Evolutionary conservation across 1,140 invertebrate species (phyloP).

Genomic region (Matsumurasca onukii): DNA sequence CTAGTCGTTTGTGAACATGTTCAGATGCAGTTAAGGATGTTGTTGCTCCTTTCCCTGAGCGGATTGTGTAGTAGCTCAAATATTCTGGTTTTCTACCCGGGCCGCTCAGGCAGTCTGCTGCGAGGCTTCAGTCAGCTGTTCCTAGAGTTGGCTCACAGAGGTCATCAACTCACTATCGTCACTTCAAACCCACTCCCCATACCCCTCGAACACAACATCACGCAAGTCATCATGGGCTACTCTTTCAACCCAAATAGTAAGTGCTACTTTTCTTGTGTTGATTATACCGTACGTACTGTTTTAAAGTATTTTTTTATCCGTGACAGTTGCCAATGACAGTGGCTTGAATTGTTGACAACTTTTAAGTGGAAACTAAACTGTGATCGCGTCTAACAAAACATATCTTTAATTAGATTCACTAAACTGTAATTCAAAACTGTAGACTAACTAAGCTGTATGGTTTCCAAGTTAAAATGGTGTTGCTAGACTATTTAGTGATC

Average conservation of each 20-base stretch:
- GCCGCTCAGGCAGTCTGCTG: slow-evolving; percentile 43
- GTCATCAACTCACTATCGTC: slow-evolving; percentile 45
- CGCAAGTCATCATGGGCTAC: neutral
- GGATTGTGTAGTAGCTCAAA: slow-evolving; percentile 3
- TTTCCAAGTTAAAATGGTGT: no score
- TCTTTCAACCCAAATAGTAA: neutral
- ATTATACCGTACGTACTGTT: neutral
- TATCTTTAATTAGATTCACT: neutral
- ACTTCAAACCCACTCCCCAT: slow-evolving; percentile 26
- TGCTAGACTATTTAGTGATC: no score
- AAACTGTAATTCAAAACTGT: no score
- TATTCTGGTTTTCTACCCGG: slow-evolving; percentile 41
- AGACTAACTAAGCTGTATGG: no score
- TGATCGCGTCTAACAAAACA: neutral
- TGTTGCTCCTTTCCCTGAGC: neutral
- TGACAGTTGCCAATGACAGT: neutral
- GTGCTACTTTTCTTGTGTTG: neutral
- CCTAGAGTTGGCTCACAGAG: slow-evolving; percentile 40
- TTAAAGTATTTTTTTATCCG: neutral
- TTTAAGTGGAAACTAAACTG: neutral
- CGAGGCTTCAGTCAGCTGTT: slow-evolving; percentile 43
- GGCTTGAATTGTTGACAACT: neutral
- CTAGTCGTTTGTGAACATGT: no score
- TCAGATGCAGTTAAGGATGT: neutral
- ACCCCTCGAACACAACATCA: neutral